Evolutionary conservation across 2,113 vertebrate species (phyloP).

Genomic region (Callocephalon fimbriatum): DNA sequence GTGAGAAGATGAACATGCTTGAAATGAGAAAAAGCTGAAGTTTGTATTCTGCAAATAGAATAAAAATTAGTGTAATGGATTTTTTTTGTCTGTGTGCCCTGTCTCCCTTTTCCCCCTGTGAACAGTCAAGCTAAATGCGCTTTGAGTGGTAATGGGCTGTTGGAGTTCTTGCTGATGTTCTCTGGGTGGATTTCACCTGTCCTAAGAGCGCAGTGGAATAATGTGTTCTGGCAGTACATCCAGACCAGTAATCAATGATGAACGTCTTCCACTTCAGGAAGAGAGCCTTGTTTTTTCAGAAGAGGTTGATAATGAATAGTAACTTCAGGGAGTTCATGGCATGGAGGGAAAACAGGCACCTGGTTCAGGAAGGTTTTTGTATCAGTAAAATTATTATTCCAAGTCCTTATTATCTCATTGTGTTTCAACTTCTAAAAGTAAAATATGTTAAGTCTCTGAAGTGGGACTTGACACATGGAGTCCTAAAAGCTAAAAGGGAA

Average conservation of each 20-base stretch:
- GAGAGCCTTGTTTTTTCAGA: not conserved
- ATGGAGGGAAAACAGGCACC: not conserved
- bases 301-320: not conserved
- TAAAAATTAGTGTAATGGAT: not conserved
- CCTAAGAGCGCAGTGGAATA: fast-evolving
- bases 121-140: not conserved
- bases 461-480: not conserved
- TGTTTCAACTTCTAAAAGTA: not conserved
- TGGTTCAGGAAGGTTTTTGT: not conserved
- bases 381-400: not conserved
- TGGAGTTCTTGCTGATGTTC: not conserved
- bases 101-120: not conserved
- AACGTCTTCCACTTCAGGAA: not conserved
- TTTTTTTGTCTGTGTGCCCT: not conserved
- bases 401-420: not conserved
- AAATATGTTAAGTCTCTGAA: not conserved
- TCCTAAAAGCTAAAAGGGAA: not conserved
- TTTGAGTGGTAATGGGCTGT: not conserved
- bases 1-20: not conserved
- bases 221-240: not conserved
- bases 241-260: not conserved
- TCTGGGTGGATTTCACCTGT: not conserved
- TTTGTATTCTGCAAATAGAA: not conserved
- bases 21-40: not conserved
- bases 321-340: not conserved